phyloP scores from a whole-genome alignment of 2,888 invertebrate genomes.

The Dendrolimus pini region DNA sequence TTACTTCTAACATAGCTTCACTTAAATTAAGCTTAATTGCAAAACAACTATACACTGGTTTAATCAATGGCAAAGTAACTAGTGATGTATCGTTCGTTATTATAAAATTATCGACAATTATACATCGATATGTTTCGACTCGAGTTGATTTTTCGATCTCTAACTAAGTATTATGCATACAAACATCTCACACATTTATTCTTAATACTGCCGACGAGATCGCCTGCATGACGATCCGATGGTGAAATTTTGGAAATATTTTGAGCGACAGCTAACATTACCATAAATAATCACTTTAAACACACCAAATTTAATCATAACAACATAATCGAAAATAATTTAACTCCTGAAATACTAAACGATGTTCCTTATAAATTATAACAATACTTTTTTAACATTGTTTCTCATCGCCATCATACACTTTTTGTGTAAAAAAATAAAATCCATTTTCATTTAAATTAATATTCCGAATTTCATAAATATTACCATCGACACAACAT shows the following conservation, averaged over 20 bases:
- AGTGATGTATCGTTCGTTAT: conserved; percentile 31
- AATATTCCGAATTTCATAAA: background rate
- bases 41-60: conserved; percentile 41
- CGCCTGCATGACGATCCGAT: conserved; percentile 28
- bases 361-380: background rate
- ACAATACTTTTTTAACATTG: background rate
- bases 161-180: conserved; percentile 44
- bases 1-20: background rate
- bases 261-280: conserved; percentile 22
- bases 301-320: background rate
- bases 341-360: too few relatives aligned
- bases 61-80: conserved; percentile 34
- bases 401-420: too few relatives aligned
- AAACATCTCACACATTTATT: conserved; percentile 41
- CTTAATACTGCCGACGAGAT: conserved; percentile 65
- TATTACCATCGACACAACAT: conserved; percentile 26
- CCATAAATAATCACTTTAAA: background rate
- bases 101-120: conserved; percentile 23
- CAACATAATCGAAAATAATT: background rate
- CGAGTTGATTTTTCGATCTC: conserved; percentile 16
- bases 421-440: too few relatives aligned
- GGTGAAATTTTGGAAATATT: conserved; percentile 29
- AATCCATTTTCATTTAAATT: background rate
- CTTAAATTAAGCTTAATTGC: conserved; percentile 12
- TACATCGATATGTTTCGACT: conserved; percentile 16